Conservation (phyloP, 2,888 invertebrate species). For the Dynastes hyllus region DNA sequence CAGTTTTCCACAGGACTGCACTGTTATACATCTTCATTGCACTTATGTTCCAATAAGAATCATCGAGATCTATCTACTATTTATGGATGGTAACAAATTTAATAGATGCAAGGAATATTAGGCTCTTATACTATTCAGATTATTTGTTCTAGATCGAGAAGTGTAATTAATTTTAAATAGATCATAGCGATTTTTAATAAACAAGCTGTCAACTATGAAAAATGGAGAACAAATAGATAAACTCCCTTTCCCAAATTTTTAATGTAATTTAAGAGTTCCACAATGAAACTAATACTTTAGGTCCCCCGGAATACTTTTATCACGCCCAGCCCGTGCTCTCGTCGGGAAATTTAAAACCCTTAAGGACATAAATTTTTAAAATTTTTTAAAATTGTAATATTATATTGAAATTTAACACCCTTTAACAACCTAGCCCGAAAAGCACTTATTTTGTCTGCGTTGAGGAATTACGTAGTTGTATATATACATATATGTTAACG, state of each 20-base stretch:
- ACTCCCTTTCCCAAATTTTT: too few species aligned
- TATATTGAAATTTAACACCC: conserved; percentile 29
- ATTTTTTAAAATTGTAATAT: conserved; percentile 31
- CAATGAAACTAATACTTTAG: background rate
- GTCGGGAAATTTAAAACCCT: conserved; percentile 26
- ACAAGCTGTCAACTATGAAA: conserved; percentile 3
- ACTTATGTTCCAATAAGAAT: too few species aligned
- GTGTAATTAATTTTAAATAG: too few species aligned
- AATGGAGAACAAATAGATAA: background rate
- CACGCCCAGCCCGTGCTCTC: background rate
- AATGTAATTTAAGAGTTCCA: conserved; percentile 13
- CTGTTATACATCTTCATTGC: too few species aligned
- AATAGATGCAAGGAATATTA: too few species aligned
- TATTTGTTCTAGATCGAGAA: too few species aligned
- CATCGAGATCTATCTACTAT: too few species aligned
- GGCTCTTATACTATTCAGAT: too few species aligned
- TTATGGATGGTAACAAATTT: too few species aligned
- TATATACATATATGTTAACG: too few species aligned
- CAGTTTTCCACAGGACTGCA: too few species aligned
- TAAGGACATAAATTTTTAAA: conserved; percentile 3
- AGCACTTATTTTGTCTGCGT: background rate
- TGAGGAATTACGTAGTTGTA: background rate
- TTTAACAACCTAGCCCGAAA: background rate
- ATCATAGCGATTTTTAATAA: too few species aligned
- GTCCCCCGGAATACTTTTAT: background rate